A percentile compares a stretch with the other conserved stretches of the same genome.
These are phyloP conservation scores for Boulengeromyrus knoepffleri DNA, from an alignment of 2,113 vertebrate genomes.

Conservation along the genomic window DNA sequence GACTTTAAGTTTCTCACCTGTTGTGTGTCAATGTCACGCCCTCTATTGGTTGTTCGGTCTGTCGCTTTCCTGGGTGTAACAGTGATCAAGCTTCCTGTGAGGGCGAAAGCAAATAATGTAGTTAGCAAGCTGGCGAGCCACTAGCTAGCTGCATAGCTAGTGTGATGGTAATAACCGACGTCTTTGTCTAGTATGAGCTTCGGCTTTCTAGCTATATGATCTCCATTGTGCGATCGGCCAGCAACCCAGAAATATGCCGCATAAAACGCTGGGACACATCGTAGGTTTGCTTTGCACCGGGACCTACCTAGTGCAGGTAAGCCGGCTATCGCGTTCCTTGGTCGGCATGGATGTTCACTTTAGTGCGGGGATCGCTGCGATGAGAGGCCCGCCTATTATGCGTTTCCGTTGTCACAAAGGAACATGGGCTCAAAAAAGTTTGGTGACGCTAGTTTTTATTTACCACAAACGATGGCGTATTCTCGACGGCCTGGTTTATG, in stretches of 20 bases:
- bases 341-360: conserved; percentile 21
- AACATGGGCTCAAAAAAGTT: conserved; percentile 32
- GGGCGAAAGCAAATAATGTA: conserved; percentile 25
- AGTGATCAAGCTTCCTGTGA: conserved; percentile 5
- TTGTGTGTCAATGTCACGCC: conserved; percentile 30
- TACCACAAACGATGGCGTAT: not conserved
- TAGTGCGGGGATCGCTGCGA: conserved; percentile 49
- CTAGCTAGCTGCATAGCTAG: not conserved
- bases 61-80: not conserved
- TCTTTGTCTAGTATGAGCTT: conserved; percentile 11
- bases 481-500: not conserved
- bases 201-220: conserved; percentile 47
- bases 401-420: conserved; percentile 57
- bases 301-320: conserved; percentile 66
- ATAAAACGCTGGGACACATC: conserved; percentile 63
- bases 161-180: conserved; percentile 1
- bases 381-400: conserved; percentile 50
- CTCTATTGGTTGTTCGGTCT: conserved; percentile 16
- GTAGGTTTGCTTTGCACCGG: conserved; percentile 62
- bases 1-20: not conserved
- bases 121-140: conserved; percentile 46
- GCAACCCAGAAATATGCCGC: conserved; percentile 60
- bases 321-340: conserved; percentile 26
- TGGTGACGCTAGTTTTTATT: conserved; percentile 43
- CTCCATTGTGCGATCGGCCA: conserved; percentile 37